Evolutionary conservation across 2,797 vertebrate species (phyloP).

Genomic region (Pangasius mekongensis): DNA sequence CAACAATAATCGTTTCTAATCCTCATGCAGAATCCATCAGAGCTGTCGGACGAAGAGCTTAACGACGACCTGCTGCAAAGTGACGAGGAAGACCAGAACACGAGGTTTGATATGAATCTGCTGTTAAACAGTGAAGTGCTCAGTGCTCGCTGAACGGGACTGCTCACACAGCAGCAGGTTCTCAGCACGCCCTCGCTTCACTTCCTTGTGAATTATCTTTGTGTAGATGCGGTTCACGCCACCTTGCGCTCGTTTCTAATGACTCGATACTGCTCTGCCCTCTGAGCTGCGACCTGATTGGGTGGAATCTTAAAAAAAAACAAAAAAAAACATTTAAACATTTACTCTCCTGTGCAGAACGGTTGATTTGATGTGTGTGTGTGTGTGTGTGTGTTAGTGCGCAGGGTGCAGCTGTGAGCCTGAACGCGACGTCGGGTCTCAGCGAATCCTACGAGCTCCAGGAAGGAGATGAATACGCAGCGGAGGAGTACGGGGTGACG

Average conservation of each 20-base stretch:
- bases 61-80: constrained; percentile 97
- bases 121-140: background rate
- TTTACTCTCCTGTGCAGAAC: too few species aligned
- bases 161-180: background rate
- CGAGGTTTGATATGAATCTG: constrained; percentile 61
- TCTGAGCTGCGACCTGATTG: background rate
- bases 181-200: too few species aligned
- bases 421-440: constrained; percentile 80
- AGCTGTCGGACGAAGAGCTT: constrained; percentile 94
- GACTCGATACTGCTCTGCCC: background rate
- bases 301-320: background rate
- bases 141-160: background rate
- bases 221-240: too few species aligned
- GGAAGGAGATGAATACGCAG: constrained; percentile 77
- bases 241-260: background rate
- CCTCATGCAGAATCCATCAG: constrained; percentile 85
- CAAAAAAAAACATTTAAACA: too few species aligned
- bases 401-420: constrained; percentile 78
- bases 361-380: background rate
- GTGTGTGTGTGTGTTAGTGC: constrained; percentile 69
- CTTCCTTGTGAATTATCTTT: too few species aligned
- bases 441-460: constrained; percentile 81
- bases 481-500: constrained; percentile 76
- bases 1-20: background rate
- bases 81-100: constrained; percentile 87